Evolutionary conservation across 1,140 invertebrate genomes (phyloP).

Genomic region (Drosophila parvula): DNA sequence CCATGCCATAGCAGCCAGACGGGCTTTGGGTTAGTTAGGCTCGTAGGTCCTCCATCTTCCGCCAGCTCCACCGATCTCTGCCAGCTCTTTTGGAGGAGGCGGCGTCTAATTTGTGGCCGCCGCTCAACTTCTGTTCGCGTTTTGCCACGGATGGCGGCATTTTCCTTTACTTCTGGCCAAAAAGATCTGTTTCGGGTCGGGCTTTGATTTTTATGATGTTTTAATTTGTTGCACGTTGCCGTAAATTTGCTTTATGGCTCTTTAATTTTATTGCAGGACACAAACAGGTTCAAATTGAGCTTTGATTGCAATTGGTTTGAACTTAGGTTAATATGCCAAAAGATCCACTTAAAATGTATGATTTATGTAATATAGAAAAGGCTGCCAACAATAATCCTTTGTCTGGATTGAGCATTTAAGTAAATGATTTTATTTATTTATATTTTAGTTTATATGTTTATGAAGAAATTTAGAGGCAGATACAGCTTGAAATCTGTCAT

Average conservation of each 20-base stretch:
- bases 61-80: neutral
- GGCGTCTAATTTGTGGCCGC: slow-evolving; percentile 72
- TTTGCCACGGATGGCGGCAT: slow-evolving; percentile 61
- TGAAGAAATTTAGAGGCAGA: too few relatives aligned
- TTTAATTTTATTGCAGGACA: slow-evolving; percentile 52
- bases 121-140: slow-evolving; percentile 73
- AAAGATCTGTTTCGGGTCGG: slow-evolving; percentile 50
- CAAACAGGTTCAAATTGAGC: slow-evolving; percentile 46
- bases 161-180: slow-evolving; percentile 49
- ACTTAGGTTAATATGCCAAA: slow-evolving; percentile 39
- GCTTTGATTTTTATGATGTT: slow-evolving; percentile 82
- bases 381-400: neutral
- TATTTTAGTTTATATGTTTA: too few relatives aligned
- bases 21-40: slow-evolving; percentile 46
- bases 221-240: slow-evolving; percentile 81
- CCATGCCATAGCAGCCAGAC: slow-evolving; percentile 40
- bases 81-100: slow-evolving; percentile 46
- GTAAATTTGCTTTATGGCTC: slow-evolving; percentile 64
- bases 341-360: slow-evolving; percentile 9
- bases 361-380: slow-evolving; percentile 6
- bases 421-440: neutral
- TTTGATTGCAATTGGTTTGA: slow-evolving; percentile 41
- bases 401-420: neutral
- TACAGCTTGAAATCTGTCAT: too few relatives aligned
- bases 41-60: slow-evolving; percentile 20